Percentiles rank a stretch among this genome's conserved stretches.
These are phyloP conservation scores for Drosophila subobscura DNA, from an alignment of 1,140 invertebrate genomes.

Conservation along the genomic window DNA sequence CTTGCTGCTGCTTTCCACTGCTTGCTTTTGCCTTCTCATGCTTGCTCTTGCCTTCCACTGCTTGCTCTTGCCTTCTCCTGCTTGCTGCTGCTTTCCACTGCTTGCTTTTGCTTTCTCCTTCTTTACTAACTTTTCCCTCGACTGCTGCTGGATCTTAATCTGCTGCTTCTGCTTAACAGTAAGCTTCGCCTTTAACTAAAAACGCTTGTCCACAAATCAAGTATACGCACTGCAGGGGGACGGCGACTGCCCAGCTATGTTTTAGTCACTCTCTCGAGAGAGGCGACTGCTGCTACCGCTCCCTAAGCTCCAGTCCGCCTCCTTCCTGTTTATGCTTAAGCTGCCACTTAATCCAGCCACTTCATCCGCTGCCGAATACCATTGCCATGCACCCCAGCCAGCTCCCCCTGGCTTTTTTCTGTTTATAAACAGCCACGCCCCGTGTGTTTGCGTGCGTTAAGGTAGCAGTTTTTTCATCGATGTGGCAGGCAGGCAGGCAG, in stretches of 20 bases:
- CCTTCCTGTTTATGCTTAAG: slow-evolving; percentile 68
- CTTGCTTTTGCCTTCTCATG: too few relatives aligned
- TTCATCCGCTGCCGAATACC: slow-evolving; percentile 36
- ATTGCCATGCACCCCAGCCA: too few relatives aligned
- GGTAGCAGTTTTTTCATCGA: slow-evolving; percentile 8
- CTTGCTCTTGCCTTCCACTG: too few relatives aligned
- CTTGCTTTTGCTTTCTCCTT: too few relatives aligned
- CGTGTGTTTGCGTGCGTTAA: slow-evolving; percentile 47
- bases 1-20: neutral
- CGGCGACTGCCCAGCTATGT: slow-evolving; percentile 45
- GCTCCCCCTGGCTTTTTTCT: neutral
- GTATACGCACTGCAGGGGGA: slow-evolving; percentile 65
- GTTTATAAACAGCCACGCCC: slow-evolving; percentile 33
- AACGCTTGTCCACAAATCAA: slow-evolving; percentile 63
- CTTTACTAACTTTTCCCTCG: slow-evolving; percentile 16
- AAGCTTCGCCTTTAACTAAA: slow-evolving; percentile 57
- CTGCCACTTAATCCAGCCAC: slow-evolving; percentile 80
- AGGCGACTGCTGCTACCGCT: slow-evolving; percentile 5
- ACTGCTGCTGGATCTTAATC: slow-evolving; percentile 29
- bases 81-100: neutral
- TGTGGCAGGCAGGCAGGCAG: slow-evolving; percentile 19
- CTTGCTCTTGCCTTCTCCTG: too few relatives aligned
- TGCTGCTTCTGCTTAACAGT: slow-evolving; percentile 52
- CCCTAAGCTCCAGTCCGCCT: slow-evolving; percentile 32
- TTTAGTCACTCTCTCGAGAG: slow-evolving; percentile 42